phyloP scores from a whole-genome alignment of 2,797 vertebrate genomes.

The Tokudaia muenninki region DNA sequence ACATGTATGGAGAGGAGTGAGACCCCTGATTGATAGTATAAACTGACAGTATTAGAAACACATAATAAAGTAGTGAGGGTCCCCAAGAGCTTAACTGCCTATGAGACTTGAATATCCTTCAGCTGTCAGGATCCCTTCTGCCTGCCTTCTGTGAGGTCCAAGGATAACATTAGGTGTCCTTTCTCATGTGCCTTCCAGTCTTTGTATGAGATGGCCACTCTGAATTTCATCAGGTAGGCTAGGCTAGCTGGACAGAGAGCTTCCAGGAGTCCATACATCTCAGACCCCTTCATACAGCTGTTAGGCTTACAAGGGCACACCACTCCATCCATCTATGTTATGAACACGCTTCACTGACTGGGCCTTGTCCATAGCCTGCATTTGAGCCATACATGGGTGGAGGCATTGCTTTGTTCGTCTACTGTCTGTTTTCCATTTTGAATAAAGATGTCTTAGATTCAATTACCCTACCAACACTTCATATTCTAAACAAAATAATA shows the following conservation, averaged over 20 bases:
- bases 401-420: neutral
- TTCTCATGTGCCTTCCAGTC: neutral
- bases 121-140: neutral
- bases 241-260: neutral
- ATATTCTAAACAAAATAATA: neutral
- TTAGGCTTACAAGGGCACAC: neutral
- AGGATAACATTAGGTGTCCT: neutral
- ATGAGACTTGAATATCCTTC: neutral
- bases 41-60: neutral
- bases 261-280: neutral
- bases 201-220: neutral
- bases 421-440: slow-evolving; percentile 41
- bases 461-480: slow-evolving; percentile 6
- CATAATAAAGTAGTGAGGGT: neutral
- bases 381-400: neutral
- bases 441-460: neutral
- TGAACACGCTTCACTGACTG: neutral
- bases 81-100: neutral
- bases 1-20: neutral
- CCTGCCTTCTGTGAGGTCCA: neutral
- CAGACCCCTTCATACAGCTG: too few species aligned
- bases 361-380: neutral
- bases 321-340: neutral
- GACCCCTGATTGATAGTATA: neutral
- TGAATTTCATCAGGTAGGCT: neutral